Evolutionary conservation across 2,888 invertebrate genomes (phyloP).

Genomic region (Pycnomerus fuliginosus): DNA sequence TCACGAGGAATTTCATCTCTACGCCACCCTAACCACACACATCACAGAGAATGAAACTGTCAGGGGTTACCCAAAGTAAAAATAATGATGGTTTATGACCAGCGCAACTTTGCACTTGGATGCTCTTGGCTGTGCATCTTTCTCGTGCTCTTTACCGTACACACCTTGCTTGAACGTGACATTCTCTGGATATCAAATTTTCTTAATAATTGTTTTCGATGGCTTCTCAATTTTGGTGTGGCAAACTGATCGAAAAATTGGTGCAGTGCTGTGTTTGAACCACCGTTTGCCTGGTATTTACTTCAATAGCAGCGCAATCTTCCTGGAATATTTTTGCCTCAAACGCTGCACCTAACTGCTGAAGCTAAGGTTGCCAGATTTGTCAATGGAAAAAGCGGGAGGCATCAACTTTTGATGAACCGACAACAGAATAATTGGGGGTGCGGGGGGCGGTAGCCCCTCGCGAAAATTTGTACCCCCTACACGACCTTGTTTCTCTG

Average conservation of each 20-base stretch:
- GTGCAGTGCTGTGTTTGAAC: not conserved
- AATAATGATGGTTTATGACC: not conserved
- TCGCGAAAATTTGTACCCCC: too few species aligned
- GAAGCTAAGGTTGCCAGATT: too few species aligned
- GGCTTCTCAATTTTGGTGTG: not conserved
- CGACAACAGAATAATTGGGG: too few species aligned
- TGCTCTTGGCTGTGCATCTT: not conserved
- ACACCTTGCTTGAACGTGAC: not conserved
- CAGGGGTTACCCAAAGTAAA: not conserved
- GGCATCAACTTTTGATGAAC: too few species aligned
- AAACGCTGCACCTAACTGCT: not conserved
- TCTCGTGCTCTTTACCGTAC: not conserved
- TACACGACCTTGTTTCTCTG: too few species aligned
- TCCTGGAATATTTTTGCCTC: not conserved
- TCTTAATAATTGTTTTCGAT: not conserved
- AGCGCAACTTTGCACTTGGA: not conserved
- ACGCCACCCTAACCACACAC: not conserved
- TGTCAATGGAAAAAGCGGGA: too few species aligned
- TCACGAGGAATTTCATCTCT: too few species aligned
- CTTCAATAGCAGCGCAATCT: not conserved
- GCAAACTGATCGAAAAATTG: not conserved
- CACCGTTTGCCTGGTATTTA: not conserved
- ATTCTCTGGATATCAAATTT: not conserved
- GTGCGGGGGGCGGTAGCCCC: too few species aligned
- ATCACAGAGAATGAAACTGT: not conserved